phyloP scores from a whole-genome alignment of 2,113 vertebrate genomes.

The Thunnus thynnus region DNA sequence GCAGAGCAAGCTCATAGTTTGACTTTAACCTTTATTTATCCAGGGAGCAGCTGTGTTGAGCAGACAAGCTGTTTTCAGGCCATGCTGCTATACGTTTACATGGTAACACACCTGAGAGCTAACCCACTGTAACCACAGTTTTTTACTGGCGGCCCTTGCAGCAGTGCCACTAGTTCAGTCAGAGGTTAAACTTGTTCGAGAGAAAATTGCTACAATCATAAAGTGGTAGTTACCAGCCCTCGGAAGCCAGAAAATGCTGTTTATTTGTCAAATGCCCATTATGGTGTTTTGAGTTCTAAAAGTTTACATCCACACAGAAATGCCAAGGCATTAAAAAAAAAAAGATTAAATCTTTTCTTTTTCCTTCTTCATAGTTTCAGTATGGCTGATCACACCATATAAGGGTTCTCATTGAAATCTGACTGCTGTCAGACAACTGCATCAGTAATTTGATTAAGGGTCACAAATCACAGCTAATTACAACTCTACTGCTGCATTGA shows the following conservation, averaged over 20 bases:
- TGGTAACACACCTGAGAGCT: slow-evolving; percentile 30
- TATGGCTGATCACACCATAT: not conserved
- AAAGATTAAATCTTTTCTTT: not conserved
- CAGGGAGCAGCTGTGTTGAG: slow-evolving; percentile 48
- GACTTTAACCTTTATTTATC: slow-evolving; percentile 66
- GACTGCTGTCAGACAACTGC: not conserved
- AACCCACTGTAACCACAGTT: slow-evolving; percentile 45
- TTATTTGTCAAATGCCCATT: not conserved
- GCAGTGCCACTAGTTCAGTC: slow-evolving; percentile 26
- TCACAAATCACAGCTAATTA: too few relatives aligned
- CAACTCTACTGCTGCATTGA: too few relatives aligned
- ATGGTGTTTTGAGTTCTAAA: not conserved
- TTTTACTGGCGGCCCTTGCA: slow-evolving; percentile 29
- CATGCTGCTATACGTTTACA: slow-evolving; percentile 4
- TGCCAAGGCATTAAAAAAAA: not conserved
- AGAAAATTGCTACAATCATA: slow-evolving; percentile 17
- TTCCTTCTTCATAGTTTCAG: not conserved
- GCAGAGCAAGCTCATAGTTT: slow-evolving; percentile 52
- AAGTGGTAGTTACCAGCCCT: not conserved
- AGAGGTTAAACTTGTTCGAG: slow-evolving; percentile 43
- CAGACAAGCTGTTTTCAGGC: slow-evolving; percentile 51
- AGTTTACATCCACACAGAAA: not conserved
- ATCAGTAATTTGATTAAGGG: not conserved
- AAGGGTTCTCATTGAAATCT: not conserved
- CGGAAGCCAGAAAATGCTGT: not conserved